Conservation (phyloP, 2,113 vertebrate species). For the Ciconia boyciana region DNA sequence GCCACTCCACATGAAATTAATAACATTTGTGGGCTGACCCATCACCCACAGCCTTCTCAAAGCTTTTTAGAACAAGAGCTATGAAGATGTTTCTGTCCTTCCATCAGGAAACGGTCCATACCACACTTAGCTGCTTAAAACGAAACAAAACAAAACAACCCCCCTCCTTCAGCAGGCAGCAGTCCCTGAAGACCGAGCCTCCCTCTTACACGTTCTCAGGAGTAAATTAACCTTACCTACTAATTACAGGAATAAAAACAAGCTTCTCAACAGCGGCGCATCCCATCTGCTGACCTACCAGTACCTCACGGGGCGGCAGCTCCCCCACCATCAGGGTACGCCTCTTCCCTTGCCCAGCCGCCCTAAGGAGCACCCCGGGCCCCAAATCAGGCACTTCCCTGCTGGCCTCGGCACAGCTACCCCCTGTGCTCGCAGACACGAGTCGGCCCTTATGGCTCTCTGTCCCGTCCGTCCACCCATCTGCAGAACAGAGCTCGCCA, state of each 20-base stretch:
- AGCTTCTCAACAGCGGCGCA: background rate
- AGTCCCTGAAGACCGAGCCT: background rate
- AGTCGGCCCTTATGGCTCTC: background rate
- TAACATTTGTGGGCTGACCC: conserved; percentile 18
- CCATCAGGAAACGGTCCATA: background rate
- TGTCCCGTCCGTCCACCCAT: background rate
- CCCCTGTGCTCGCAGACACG: background rate
- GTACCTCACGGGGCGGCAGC: accelerated
- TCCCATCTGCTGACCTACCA: background rate
- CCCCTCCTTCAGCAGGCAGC: background rate
- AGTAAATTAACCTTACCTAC: conserved; percentile 15
- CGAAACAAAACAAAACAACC: background rate
- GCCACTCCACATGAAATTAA: conserved; percentile 39
- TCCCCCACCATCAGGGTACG: background rate
- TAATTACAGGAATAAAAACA: conserved; percentile 5
- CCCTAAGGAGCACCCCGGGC: accelerated
- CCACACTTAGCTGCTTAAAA: background rate
- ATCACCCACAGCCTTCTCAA: background rate
- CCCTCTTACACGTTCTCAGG: background rate
- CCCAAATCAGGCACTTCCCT: accelerated
- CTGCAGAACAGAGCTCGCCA: accelerated
- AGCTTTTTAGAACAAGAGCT: background rate
- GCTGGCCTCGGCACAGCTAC: accelerated
- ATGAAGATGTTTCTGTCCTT: background rate
- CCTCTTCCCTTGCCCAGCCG: background rate